These are phyloP conservation scores for Gasteruption jaculator DNA, from an alignment of 2,888 invertebrate species.

Conservation along the genomic window DNA sequence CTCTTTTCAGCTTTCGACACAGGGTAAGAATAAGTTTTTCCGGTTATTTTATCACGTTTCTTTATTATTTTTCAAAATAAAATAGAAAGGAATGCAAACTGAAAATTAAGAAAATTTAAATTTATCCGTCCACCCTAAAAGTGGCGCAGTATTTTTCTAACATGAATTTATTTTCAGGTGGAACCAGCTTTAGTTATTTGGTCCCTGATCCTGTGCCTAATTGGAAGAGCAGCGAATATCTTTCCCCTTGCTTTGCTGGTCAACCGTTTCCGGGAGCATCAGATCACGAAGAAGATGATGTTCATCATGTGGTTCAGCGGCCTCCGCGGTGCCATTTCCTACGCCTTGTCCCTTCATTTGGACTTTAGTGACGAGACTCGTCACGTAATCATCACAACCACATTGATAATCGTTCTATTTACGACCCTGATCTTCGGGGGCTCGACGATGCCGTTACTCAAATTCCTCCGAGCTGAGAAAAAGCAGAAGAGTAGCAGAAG, in stretches of 20 bases:
- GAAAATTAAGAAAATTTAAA: neutral
- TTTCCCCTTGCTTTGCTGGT: conserved; percentile 91
- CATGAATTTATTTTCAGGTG: conserved; percentile 28
- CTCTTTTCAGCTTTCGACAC: conserved; percentile 91
- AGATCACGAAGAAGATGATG: conserved; percentile 97
- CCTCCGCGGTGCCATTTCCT: conserved; percentile 94
- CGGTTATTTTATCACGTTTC: neutral
- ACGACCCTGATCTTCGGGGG: conserved; percentile 95
- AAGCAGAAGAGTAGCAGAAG: conserved; percentile 56
- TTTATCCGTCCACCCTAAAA: no score
- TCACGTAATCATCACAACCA: conserved; percentile 95
- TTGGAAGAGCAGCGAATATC: conserved; percentile 94
- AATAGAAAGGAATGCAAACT: neutral
- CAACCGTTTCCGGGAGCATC: conserved; percentile 95
- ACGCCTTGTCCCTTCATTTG: conserved; percentile 93
- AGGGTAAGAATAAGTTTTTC: conserved; percentile 56
- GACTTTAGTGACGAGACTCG: conserved; percentile 91
- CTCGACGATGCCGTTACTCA: conserved; percentile 94
- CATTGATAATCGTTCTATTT: conserved; percentile 94
- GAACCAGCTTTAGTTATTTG: conserved; percentile 90
- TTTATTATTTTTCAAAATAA: conserved; percentile 4
- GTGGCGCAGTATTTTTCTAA: no score
- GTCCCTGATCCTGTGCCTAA: conserved; percentile 86
- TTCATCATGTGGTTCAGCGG: conserved; percentile 99
- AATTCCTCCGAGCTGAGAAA: conserved; percentile 76